Evolutionary conservation across 2,888 invertebrate genomes (phyloP), one percentile per base, ranked within the genome.

Genomic region (Tanytarsus gracilentus): DNA sequence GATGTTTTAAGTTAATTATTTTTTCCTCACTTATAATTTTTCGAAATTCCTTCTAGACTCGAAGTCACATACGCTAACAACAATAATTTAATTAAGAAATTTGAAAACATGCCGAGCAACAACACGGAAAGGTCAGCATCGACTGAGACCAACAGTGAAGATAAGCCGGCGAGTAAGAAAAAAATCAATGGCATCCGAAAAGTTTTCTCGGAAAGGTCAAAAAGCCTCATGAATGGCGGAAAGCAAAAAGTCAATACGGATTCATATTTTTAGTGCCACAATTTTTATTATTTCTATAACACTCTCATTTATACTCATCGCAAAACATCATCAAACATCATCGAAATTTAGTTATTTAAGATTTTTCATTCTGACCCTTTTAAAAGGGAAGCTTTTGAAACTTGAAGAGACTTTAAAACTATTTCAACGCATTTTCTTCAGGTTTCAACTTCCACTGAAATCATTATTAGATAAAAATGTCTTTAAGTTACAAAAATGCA

Each of bases 11-110:
- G 14, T 27, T 25, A 9, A 39, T 51, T 60, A n/a, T 33, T 39
- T n/a, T 39, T 23, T 40, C 16, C 14, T 26, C 33, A 8, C 3
- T 44, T 39, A 27, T 44, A 44, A 23, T 25, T 29, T 36, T 33
- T 11, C 4, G 29, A 23, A 27, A 39, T 55, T 25, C 27, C 25
- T 36, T 39, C 21, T 53, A 65, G 65, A 65, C 48, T 65, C 48
- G 65, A 65, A 62, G 62, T 65, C 9, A 65, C 65, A 18, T 63
- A 63, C n/a, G 65, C 64, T 14, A 64, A 63, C 49, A 65, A 65
- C 62, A 63, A 63, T 52, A 62, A 63, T 39, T 39, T 65, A 21
- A 63, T 65, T 16, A 64, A 64, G 61, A 65, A 65, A 53, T 63
- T 63, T 58, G 63, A 65, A 58, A 58, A 48, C 18, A 30, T 58